Evolutionary conservation across 2,113 vertebrate species (phyloP).

Genomic region (Rostratula benghalensis): DNA sequence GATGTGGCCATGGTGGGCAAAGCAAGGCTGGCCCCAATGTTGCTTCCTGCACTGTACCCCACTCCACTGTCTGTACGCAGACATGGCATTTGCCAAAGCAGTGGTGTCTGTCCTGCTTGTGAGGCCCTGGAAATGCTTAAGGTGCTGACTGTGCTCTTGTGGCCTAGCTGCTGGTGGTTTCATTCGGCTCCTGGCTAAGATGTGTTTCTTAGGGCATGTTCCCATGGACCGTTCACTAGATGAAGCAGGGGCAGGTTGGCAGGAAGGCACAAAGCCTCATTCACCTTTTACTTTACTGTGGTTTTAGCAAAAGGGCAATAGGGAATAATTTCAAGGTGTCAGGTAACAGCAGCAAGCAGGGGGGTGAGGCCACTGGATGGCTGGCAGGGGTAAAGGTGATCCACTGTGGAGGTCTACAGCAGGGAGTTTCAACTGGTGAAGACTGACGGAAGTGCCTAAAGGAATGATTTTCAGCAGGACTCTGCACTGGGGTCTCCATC

Average conservation of each 20-base stretch:
- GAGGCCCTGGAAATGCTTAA: background rate
- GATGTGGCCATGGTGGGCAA: background rate
- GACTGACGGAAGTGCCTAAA: background rate
- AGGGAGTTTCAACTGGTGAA: background rate
- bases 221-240: background rate
- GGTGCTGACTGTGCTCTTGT: background rate
- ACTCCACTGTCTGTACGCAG: fast-evolving
- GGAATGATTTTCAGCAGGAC: background rate
- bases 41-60: fast-evolving
- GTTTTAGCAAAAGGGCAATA: background rate
- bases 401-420: background rate
- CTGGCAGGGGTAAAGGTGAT: background rate
- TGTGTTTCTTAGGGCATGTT: fast-evolving
- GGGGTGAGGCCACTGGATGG: background rate
- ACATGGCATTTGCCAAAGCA: background rate
- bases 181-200: background rate
- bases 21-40: background rate
- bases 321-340: background rate
- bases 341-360: background rate
- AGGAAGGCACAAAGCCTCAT: background rate
- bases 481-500: background rate
- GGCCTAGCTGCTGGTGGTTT: background rate
- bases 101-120: background rate
- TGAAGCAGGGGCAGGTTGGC: background rate
- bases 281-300: background rate